Base-by-base conservation (phyloP, 2,113 vertebrate genomes). In the Tyrannus savana region DNA sequence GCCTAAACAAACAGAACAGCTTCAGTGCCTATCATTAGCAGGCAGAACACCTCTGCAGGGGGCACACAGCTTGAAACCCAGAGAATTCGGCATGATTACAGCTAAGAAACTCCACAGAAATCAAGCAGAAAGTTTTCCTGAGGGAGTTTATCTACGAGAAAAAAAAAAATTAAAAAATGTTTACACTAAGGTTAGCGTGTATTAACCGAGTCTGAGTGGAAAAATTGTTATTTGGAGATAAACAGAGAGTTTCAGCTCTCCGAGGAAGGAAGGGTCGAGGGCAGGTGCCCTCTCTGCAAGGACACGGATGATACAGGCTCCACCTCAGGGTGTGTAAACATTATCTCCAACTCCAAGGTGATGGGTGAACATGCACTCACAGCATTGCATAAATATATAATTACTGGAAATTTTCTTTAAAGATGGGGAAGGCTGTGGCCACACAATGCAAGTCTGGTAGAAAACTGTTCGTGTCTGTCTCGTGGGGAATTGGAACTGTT, bases 41-140 rank as follows among this genome's bases (percentile, higher is more conserved):
- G 81, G 92, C 96, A 95, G 76, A 94, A 30, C 88, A 74, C 78
- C 90, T 92, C 95, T 66, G 95, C 95, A 67, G 92, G 94, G 92
- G 95, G 90, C 92, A 58, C 84, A 6, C 0, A 4, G 79, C 88
- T 55, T 12, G 86, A 90, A 94, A 94, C 42, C 63, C 72, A 2
- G 68, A 74, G 86, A 89, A 77, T 89, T 78, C 93, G 12, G 86
- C 56, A 1, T 23, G 59, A 87, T 92, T 81, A n/a, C 76, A 50
- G 76, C 92, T 4, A 35, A 95, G 72, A 37, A 80, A 50, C 80
- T 81, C 47, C 27, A 59, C 85, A 63, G 60, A 86, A 95, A 90
- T 64, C 73, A 75, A 83, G 94, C 92, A 85, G 90, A 42, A 95
- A 95, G 19, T 95, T 97, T 71, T 92, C 94, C 93, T 13, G 60